A percentile compares a stretch with the other conserved stretches of the same genome.
phyloP scores from a whole-genome alignment of 2,797 vertebrate genomes.

The Luscinia megarhynchos region DNA sequence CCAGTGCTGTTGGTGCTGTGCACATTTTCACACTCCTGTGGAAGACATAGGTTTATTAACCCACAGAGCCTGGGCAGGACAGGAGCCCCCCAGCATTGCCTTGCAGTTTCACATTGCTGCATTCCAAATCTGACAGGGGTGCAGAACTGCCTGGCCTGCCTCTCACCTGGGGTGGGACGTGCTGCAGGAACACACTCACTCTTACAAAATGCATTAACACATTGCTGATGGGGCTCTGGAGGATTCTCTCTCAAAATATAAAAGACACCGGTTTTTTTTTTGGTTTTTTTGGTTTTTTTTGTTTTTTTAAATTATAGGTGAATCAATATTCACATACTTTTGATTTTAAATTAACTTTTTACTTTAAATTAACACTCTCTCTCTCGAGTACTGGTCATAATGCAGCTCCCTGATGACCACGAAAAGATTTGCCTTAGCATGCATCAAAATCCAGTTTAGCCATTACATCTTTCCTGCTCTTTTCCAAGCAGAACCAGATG shows the following conservation, averaged over 20 bases:
- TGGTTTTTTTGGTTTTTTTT: background rate
- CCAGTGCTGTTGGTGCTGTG: background rate
- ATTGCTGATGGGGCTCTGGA: background rate
- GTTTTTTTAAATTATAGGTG: background rate
- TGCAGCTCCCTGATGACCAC: background rate
- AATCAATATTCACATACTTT: background rate
- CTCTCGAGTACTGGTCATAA: background rate
- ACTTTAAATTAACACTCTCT: background rate
- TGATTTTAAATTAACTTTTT: background rate
- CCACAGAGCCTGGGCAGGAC: background rate
- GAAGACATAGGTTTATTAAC: background rate
- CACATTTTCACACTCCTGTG: background rate
- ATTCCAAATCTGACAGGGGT: background rate
- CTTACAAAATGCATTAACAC: conserved; percentile 40
- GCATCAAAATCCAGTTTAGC: background rate
- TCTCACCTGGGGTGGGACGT: background rate
- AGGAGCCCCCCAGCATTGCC: background rate
- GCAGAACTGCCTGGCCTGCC: background rate
- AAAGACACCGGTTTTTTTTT: background rate
- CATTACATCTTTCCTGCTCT: background rate
- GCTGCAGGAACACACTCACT: conserved; percentile 31
- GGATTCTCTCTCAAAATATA: background rate
- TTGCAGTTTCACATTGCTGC: conserved; percentile 7
- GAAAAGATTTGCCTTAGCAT: background rate
- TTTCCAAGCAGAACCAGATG: background rate